Percentiles rank a stretch among this genome's conserved stretches.
These are phyloP conservation scores for Tupiocoris notatus DNA, from an alignment of 2,888 invertebrate genomes.

Conservation along the genomic window DNA sequence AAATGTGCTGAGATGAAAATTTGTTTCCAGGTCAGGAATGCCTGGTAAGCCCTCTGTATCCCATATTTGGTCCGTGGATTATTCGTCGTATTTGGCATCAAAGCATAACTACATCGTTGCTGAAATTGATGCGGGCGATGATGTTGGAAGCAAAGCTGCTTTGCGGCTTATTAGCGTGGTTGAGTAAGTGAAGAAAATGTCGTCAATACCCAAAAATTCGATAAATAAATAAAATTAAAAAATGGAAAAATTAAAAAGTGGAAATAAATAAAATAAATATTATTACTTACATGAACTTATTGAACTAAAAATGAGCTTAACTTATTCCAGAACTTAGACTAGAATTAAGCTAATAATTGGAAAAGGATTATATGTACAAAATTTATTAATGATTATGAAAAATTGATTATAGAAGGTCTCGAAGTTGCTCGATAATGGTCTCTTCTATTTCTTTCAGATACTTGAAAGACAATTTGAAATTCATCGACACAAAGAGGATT, in stretches of 20 bases:
- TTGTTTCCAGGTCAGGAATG: constrained; percentile 50
- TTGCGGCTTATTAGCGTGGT: constrained; percentile 60
- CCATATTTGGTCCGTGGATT: constrained; percentile 73
- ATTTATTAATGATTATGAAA: too few species aligned
- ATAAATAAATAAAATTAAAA: too few species aligned
- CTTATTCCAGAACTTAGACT: too few species aligned
- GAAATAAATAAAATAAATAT: too few species aligned
- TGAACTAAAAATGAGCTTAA: too few species aligned
- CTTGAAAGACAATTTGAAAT: constrained; percentile 74
- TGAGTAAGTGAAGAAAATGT: constrained; percentile 28
- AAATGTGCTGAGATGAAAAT: background rate
- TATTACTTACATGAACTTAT: too few species aligned
- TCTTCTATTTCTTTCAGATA: constrained; percentile 57
- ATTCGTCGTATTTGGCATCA: constrained; percentile 82
- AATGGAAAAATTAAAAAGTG: too few species aligned
- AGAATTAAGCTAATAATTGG: too few species aligned
- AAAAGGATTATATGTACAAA: too few species aligned
- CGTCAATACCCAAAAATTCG: too few species aligned
- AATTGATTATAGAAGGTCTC: too few species aligned
- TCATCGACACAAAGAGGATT: constrained; percentile 75
- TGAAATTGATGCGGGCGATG: constrained; percentile 69
- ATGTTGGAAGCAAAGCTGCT: constrained; percentile 63
- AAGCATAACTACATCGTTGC: constrained; percentile 79
- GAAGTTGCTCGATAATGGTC: background rate
- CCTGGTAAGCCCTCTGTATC: constrained; percentile 85